A percentile compares a stretch with the other conserved stretches of the same genome.
Evolutionary conservation across 2,797 vertebrate genomes (phyloP).

Genomic region (Mallotus villosus): DNA sequence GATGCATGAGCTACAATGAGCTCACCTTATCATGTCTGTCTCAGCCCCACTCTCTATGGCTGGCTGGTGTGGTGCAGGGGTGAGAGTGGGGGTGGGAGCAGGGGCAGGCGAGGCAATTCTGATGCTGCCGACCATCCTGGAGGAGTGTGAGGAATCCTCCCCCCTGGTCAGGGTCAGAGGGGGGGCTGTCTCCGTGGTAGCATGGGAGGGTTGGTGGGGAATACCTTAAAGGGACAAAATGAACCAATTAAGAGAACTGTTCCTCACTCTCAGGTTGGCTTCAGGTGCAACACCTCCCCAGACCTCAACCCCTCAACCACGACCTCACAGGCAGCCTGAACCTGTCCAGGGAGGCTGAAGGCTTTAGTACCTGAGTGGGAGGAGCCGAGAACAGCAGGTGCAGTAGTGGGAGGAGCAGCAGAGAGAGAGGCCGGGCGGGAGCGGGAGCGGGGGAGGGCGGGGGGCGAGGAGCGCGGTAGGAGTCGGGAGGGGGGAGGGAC

Average conservation of each 20-base stretch:
- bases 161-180: conserved; percentile 20
- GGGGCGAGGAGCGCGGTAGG: conserved; percentile 32
- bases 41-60: conserved; percentile 40
- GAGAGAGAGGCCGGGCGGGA: conserved; percentile 20
- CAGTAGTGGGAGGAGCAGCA: conserved; percentile 39
- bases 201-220: conserved; percentile 9
- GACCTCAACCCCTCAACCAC: background rate
- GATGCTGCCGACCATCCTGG: conserved; percentile 38
- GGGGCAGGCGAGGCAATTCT: conserved; percentile 32
- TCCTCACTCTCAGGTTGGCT: background rate
- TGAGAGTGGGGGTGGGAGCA: conserved; percentile 12
- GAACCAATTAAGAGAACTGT: background rate
- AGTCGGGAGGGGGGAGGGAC: conserved; percentile 49
- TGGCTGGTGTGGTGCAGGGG: conserved; percentile 29
- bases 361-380: conserved; percentile 56
- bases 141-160: conserved; percentile 26
- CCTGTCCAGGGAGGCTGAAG: conserved; percentile 12
- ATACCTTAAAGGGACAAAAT: background rate
- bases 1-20: background rate
- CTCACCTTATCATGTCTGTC: conserved; percentile 58
- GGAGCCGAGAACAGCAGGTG: conserved; percentile 33
- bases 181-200: conserved; percentile 29
- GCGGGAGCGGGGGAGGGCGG: conserved; percentile 33
- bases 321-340: background rate
- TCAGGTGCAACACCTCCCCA: background rate